Evolutionary conservation across 2,113 vertebrate species (phyloP), one percentile per base, ranked within the genome.

Genomic region (Xenopus laevis): DNA sequence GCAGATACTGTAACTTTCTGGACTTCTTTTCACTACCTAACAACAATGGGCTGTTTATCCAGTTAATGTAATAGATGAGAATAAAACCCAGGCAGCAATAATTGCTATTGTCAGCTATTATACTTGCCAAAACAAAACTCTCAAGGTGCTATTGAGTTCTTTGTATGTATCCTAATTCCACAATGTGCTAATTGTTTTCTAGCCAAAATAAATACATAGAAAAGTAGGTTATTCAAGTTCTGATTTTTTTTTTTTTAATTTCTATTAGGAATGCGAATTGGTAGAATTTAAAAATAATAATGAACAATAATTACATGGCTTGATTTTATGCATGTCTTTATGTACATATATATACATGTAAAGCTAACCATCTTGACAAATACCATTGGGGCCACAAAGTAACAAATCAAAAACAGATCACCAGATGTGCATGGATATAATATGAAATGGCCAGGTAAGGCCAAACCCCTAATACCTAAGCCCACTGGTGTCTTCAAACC

Each of bases 61-160:
- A 30, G 53, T 65, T 18, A 7, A 52, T 65, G 40, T 73, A 23
- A 65, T 17, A 58, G n/a, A 65, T 15, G 52, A 53, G 47, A 20
- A 65, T 20, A 30, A 64, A 65, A 57, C 27, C 7, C 17, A 65
- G 17, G 55, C 50, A 53, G 52, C 50, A 53, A 30, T 65, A 65
- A 70, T 58, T 58, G 55, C 50, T 45, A 52, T 30, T n/a, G 57
- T 65, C 71, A 55, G 17, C 21, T 65, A 50, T 65, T 63, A 20
- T 57, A 57, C 20, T 46, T 15, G 9, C 45, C 10, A 23, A 27
- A 65, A 21, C 11, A 58, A 46, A 23, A 58, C 44, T 52, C 23
- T 15, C 30, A 60, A 45, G 57, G 18, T 59, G 20, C 57, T 45
- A 27, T 71, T 44, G n/a, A 44, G 50, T 33, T 46, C 44, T 63